Evolutionary conservation across 2,113 vertebrate species (phyloP).

Genomic region (Ptyas mucosa): DNA sequence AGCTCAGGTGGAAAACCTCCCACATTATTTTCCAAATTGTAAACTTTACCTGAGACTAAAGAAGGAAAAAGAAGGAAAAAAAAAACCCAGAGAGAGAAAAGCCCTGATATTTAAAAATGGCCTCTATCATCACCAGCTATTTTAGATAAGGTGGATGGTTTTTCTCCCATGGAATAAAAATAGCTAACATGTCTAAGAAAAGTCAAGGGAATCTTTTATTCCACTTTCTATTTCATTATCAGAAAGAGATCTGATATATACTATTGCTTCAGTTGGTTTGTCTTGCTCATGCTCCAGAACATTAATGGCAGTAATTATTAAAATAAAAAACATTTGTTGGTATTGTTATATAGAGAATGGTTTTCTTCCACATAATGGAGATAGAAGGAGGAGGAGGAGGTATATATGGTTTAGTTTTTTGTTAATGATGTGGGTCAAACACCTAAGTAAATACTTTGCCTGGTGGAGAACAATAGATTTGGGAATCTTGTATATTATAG

Average conservation of each 20-base stretch:
- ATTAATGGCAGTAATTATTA: neutral
- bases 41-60: conserved; percentile 20
- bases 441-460: neutral
- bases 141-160: conserved; percentile 26
- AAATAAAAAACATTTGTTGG: too few species aligned
- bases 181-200: neutral
- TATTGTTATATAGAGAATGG: too few species aligned
- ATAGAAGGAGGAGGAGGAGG: too few species aligned
- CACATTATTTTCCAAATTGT: conserved; percentile 24
- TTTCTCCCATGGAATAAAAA: conserved; percentile 11
- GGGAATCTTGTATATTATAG: neutral
- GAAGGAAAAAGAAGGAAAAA: too few species aligned
- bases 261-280: neutral
- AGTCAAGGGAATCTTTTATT: conserved; percentile 3
- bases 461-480: neutral
- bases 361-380: too few species aligned
- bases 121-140: conserved; percentile 12
- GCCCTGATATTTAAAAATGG: neutral
- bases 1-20: conserved; percentile 1
- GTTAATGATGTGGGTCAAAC: neutral
- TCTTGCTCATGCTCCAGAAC: neutral
- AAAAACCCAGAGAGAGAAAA: too few species aligned
- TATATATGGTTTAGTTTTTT: neutral
- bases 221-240: neutral
- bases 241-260: neutral